Conservation (phyloP, 30 jellyfish, hydroid and myxozoan species). For the Hydractinia symbiolongicarpus region DNA sequence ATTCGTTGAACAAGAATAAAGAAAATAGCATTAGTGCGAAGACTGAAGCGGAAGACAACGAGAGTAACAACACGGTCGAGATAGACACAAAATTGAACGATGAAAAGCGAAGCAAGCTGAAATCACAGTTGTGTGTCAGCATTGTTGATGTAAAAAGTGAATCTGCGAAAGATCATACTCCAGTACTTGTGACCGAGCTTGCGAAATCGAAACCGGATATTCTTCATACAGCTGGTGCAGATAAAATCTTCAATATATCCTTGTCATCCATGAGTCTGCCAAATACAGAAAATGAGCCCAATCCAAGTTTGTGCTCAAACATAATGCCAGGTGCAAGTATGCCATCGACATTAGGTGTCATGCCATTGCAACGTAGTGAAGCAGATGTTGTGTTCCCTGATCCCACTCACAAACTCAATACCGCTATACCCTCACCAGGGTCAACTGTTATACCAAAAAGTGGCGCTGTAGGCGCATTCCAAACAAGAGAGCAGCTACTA, state of each 20-base stretch:
- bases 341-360: neutral
- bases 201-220: neutral
- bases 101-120: neutral
- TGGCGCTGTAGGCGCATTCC: neutral
- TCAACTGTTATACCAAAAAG: neutral
- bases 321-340: neutral
- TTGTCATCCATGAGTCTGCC: neutral
- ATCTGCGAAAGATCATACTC: neutral
- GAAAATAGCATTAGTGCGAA: neutral
- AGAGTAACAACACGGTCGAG: neutral
- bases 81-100: neutral
- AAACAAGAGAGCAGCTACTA: no score
- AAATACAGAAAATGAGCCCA: neutral
- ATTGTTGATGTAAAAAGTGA: no score
- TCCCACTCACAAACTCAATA: neutral
- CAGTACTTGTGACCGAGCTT: neutral
- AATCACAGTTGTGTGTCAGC: neutral
- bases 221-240: neutral
- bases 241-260: neutral
- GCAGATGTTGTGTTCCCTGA: neutral
- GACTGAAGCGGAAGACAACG: neutral
- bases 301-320: neutral
- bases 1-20: neutral
- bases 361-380: neutral
- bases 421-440: neutral